Conservation (phyloP, 2,888 invertebrate genomes). For the Drosophila borealis region DNA sequence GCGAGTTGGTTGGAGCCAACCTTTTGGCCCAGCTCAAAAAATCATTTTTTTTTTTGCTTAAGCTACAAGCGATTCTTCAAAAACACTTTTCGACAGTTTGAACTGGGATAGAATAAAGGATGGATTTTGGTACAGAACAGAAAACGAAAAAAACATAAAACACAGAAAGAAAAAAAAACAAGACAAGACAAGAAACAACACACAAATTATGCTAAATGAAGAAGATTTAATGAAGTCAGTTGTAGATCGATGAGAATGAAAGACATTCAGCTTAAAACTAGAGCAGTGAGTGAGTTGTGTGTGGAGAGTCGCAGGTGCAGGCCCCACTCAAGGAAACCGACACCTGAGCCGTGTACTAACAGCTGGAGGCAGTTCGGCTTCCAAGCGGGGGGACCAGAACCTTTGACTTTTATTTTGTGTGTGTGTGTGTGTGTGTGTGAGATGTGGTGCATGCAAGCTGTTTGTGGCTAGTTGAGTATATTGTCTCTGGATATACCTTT, state of each 20-base stretch:
- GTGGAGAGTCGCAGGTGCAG: neutral
- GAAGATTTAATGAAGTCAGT: conserved; percentile 17
- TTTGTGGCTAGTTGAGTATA: conserved; percentile 61
- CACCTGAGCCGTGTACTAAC: conserved; percentile 7
- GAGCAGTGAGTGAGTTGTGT: conserved; percentile 18
- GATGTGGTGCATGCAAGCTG: conserved; percentile 31
- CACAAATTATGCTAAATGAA: conserved; percentile 30
- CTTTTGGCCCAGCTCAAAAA: conserved; percentile 9
- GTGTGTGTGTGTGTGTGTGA: neutral
- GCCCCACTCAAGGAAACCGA: neutral
- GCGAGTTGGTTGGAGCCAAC: neutral
- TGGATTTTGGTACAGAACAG: conserved; percentile 60
- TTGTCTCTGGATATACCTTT: conserved; percentile 90
- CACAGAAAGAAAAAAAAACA: conserved; percentile 27
- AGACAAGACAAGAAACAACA: conserved; percentile 49
- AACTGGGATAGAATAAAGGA: conserved; percentile 71
- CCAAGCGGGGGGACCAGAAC: neutral
- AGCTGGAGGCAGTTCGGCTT: neutral
- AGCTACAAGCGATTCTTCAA: conserved; percentile 78
- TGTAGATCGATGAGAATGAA: conserved; percentile 17
- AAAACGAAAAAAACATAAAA: conserved; percentile 28
- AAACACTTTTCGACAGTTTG: conserved; percentile 82
- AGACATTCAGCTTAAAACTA: conserved; percentile 34
- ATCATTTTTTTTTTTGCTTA: conserved; percentile 45
- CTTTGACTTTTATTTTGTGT: no score